These are phyloP conservation scores for Geococcyx californianus DNA, from an alignment of 2,113 vertebrate genomes.

Conservation along the genomic window DNA sequence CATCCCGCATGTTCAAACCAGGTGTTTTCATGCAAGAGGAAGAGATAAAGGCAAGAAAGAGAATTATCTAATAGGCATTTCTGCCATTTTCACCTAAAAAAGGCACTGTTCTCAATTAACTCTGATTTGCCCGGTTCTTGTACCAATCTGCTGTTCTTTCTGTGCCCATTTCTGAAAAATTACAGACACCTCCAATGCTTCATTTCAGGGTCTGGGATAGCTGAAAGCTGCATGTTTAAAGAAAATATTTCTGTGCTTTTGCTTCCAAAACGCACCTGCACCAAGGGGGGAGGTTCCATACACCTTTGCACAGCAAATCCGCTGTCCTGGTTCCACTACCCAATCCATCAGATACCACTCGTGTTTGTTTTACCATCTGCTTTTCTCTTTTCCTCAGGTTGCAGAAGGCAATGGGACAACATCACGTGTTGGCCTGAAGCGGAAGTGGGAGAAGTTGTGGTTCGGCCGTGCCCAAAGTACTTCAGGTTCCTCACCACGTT, in stretches of 20 bases:
- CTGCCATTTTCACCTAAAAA: background rate
- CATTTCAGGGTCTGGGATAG: background rate
- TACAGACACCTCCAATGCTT: background rate
- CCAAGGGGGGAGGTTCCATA: accelerated
- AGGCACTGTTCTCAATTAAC: background rate
- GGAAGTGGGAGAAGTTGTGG: conserved; percentile 81
- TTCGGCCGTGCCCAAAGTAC: conserved; percentile 82
- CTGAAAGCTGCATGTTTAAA: accelerated
- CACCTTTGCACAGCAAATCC: background rate
- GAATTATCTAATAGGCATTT: background rate
- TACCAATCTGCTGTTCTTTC: background rate
- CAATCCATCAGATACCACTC: background rate
- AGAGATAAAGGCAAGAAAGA: background rate
- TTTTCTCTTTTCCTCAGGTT: conserved; percentile 75
- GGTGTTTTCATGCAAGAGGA: background rate
- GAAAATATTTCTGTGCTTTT: background rate
- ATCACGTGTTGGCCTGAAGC: conserved; percentile 91
- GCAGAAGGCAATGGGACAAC: conserved; percentile 88
- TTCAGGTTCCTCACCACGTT: conserved; percentile 83
- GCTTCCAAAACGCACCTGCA: background rate
- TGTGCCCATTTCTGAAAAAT: background rate
- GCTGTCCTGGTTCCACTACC: background rate
- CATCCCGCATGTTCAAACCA: background rate
- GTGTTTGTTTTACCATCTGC: background rate
- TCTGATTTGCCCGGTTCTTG: background rate